Evolutionary conservation across 2,113 vertebrate species (phyloP), one percentile per base, ranked within the genome.

Genomic region (Thomomys bottae): DNA sequence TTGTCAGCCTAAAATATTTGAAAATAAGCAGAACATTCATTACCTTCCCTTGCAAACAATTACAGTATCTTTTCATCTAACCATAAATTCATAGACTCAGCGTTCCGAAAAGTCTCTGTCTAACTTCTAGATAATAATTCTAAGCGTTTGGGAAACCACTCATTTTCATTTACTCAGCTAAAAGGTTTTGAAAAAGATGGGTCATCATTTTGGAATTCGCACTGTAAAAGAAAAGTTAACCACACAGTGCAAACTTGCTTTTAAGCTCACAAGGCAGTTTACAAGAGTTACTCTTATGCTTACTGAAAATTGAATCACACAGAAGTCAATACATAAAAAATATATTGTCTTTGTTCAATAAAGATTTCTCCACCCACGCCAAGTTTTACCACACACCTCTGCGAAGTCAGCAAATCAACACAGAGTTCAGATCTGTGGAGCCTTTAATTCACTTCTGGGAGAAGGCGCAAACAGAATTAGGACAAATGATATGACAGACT

Each of bases 271-370:
- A 2, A 91, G 73, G 86, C 92, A 96, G 88, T 95, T 97, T 96
- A 94, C 72, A 95, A 97, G 97, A 92, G 89, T 97, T 97, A 95
- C 91, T 95, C 88, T 93, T 84, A 96, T 97, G 87, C 94, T 98
- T 93, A 95, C 96, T 95, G 94, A 94, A 97, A 98, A 98, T 97
- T 97, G 97, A 98, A 97, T 98, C 95, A 96, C 89, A 87, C 38
- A 94, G 86, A 96, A 97, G 96, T 98, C 97, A 9, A 98, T 97
- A 97, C 94, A 97, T 54, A 96, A 97, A 97, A 97, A 96, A 92
- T 81, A 94, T 95, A 97, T 96, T 96, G 96, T 95, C 94, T 97
- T 95, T 95, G 96, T 96, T 98, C 95, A 32, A 95, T 97, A 96
- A 97, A 82, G 83, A 97, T 76, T 97, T 97, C 90, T 91, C 17